Conservation (phyloP, 2,113 vertebrate species). For the Archocentrus centrarchus region DNA sequence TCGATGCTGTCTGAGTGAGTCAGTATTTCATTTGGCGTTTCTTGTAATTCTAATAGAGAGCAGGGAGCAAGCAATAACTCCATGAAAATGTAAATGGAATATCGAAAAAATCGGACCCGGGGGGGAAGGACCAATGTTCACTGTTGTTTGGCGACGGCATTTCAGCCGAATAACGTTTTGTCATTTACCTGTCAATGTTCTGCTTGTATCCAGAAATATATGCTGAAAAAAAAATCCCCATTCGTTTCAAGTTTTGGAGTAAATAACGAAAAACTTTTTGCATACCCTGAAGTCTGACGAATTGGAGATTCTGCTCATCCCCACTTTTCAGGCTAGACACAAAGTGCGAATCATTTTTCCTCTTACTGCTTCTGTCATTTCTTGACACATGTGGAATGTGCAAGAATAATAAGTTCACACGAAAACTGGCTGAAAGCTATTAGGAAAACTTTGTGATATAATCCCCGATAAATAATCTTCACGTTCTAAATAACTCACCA, state of each 20-base stretch:
- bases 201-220: neutral
- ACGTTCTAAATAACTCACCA: neutral
- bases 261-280: conserved; percentile 26
- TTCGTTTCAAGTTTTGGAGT: conserved; percentile 10
- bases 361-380: conserved; percentile 24
- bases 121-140: conserved; percentile 25
- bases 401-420: conserved; percentile 26
- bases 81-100: conserved; percentile 32
- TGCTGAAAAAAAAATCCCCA: neutral
- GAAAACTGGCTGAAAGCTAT: conserved; percentile 19
- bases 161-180: conserved; percentile 23
- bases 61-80: conserved; percentile 26
- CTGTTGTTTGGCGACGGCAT: conserved; percentile 11
- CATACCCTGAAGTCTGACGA: conserved; percentile 24
- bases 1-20: conserved; percentile 30
- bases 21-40: conserved; percentile 30
- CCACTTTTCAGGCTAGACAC: conserved; percentile 21
- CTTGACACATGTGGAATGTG: conserved; percentile 38
- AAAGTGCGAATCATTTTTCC: conserved; percentile 44
- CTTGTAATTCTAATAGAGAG: conserved; percentile 36
- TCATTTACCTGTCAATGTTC: conserved; percentile 28
- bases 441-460: neutral
- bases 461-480: neutral
- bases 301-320: conserved; percentile 22
- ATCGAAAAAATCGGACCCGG: conserved; percentile 1